phyloP scores from a whole-genome alignment of 2,888 invertebrate species.

The Laspeyria flexula region DNA sequence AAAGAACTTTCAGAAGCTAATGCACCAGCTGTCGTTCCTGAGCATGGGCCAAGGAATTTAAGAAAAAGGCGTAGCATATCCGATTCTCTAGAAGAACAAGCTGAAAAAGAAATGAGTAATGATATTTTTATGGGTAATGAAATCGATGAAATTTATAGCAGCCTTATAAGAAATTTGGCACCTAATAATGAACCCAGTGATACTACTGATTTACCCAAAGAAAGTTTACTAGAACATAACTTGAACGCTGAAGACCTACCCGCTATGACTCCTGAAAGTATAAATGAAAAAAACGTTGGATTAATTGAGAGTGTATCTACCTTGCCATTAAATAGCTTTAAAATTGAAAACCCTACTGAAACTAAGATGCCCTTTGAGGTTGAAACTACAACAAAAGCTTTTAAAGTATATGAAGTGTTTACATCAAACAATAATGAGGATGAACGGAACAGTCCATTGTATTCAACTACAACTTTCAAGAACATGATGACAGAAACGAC shows the following conservation, averaged over 20 bases:
- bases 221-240: conserved; percentile 62
- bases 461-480: conserved; percentile 55
- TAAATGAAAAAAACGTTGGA: conserved; percentile 52
- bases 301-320: conserved; percentile 77
- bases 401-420: conserved; percentile 76
- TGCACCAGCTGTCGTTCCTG: conserved; percentile 87
- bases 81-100: conserved; percentile 74
- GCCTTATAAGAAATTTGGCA: conserved; percentile 54
- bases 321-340: conserved; percentile 60
- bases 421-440: conserved; percentile 53
- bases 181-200: conserved; percentile 38
- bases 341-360: conserved; percentile 55
- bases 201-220: conserved; percentile 45
- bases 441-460: conserved; percentile 46
- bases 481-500: conserved; percentile 72
- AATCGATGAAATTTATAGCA: conserved; percentile 70
- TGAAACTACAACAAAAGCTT: conserved; percentile 70
- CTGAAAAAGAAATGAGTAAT: conserved; percentile 68
- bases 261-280: conserved; percentile 40
- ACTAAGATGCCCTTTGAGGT: conserved; percentile 57
- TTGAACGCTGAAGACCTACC: conserved; percentile 53
- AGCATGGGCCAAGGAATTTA: conserved; percentile 87
- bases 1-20: conserved; percentile 84
- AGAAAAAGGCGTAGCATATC: conserved; percentile 68
- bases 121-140: conserved; percentile 80